phyloP scores from a whole-genome alignment of 2,797 vertebrate genomes.

The Xenentodon cancila region DNA sequence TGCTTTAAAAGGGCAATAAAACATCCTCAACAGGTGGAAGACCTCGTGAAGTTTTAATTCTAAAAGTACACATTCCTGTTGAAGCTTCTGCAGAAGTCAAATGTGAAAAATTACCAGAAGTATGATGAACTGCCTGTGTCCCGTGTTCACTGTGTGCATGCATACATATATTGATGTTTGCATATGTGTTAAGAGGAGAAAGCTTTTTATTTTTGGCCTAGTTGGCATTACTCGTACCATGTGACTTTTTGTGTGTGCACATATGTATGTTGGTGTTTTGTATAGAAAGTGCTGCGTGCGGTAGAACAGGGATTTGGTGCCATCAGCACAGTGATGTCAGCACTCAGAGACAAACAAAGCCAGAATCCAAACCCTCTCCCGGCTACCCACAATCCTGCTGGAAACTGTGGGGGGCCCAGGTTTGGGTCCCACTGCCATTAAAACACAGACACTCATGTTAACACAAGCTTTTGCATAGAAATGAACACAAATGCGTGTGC shows the following conservation, averaged over 20 bases:
- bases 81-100: background rate
- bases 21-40: no score
- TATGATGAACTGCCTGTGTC: background rate
- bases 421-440: slow-evolving; percentile 61
- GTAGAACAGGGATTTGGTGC: slow-evolving; percentile 88
- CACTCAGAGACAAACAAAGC: slow-evolving; percentile 86
- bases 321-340: slow-evolving; percentile 90
- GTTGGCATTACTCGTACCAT: slow-evolving; percentile 83
- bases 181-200: slow-evolving; percentile 59
- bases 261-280: slow-evolving; percentile 84
- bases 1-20: no score
- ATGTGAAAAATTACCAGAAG: slow-evolving; percentile 1
- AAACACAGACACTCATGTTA: slow-evolving; percentile 16
- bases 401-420: slow-evolving; percentile 59
- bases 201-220: slow-evolving; percentile 82
- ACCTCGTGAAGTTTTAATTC: background rate
- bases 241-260: slow-evolving; percentile 58
- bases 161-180: slow-evolving; percentile 47
- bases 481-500: slow-evolving; percentile 10
- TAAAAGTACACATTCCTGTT: slow-evolving; percentile 3
- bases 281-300: slow-evolving; percentile 91
- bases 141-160: slow-evolving; percentile 1
- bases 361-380: slow-evolving; percentile 64
- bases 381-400: slow-evolving; percentile 69
- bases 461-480: slow-evolving; percentile 12